Conservation (phyloP, 2,113 vertebrate genomes). For the Thunnus thynnus region DNA sequence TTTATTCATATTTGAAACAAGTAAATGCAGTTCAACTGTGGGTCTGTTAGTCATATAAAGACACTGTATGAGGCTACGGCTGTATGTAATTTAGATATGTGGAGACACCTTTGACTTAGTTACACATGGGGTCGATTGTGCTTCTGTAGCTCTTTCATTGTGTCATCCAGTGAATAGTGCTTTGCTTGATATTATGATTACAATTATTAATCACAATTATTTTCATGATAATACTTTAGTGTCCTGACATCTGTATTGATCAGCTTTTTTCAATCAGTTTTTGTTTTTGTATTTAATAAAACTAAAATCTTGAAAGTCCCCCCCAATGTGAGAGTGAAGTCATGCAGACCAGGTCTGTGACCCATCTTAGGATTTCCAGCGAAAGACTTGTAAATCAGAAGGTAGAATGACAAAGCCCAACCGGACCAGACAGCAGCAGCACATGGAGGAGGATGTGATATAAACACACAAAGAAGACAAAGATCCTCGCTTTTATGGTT, state of each 20-base stretch:
- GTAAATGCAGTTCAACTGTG: too few relatives aligned
- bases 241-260: background rate
- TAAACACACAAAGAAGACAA: conserved; percentile 41
- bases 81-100: background rate
- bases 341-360: conserved; percentile 11
- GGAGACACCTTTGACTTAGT: background rate
- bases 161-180: too few relatives aligned
- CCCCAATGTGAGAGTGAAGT: background rate
- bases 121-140: background rate
- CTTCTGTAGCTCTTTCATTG: too few relatives aligned
- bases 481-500: conserved; percentile 51
- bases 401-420: conserved; percentile 18
- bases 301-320: background rate
- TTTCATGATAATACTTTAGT: background rate
- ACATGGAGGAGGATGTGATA: conserved; percentile 21
- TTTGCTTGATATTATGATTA: background rate
- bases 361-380: background rate
- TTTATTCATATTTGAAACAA: too few relatives aligned
- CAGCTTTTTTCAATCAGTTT: background rate
- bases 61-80: background rate
- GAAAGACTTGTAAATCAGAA: conserved; percentile 11
- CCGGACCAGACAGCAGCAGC: background rate
- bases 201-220: background rate
- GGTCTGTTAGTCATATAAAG: background rate
- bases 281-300: background rate